A percentile compares a stretch with the other conserved stretches of the same genome.
These are phyloP conservation scores for Dinomys branickii DNA, from an alignment of 2,113 vertebrate genomes.

Conservation along the genomic window DNA sequence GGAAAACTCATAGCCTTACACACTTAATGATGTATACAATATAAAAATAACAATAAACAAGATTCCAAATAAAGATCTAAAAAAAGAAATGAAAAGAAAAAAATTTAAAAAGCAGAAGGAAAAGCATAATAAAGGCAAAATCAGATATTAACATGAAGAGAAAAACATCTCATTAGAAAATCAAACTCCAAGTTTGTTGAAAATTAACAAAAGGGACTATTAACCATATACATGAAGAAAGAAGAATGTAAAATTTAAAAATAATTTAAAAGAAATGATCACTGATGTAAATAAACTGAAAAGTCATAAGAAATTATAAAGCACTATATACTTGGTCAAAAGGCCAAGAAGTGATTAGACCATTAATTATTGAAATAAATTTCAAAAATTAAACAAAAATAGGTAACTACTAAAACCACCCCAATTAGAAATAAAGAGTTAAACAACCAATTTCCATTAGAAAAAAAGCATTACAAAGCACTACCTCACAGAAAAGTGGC, in stretches of 20 bases:
- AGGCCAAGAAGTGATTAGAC: background rate
- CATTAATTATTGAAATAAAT: background rate
- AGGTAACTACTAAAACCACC: background rate
- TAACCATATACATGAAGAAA: background rate
- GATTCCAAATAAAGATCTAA: background rate
- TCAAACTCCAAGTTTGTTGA: background rate
- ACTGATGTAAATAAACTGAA: slow-evolving; percentile 29
- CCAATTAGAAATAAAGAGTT: background rate
- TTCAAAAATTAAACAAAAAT: slow-evolving; percentile 7
- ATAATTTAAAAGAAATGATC: background rate
- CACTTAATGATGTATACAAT: background rate
- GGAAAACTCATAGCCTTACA: background rate
- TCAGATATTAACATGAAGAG: background rate
- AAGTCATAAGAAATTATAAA: background rate
- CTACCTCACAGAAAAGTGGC: background rate
- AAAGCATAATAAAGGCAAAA: slow-evolving; percentile 2
- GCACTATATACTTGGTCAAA: background rate
- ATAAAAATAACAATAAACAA: background rate
- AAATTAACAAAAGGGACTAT: background rate
- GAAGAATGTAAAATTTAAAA: background rate
- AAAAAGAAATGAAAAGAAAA: background rate
- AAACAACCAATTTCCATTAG: background rate
- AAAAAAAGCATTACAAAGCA: background rate
- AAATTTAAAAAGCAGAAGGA: background rate
- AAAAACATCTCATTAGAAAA: background rate